Evolutionary conservation across 2,797 vertebrate species (phyloP).

Genomic region (Poecile montanus): DNA sequence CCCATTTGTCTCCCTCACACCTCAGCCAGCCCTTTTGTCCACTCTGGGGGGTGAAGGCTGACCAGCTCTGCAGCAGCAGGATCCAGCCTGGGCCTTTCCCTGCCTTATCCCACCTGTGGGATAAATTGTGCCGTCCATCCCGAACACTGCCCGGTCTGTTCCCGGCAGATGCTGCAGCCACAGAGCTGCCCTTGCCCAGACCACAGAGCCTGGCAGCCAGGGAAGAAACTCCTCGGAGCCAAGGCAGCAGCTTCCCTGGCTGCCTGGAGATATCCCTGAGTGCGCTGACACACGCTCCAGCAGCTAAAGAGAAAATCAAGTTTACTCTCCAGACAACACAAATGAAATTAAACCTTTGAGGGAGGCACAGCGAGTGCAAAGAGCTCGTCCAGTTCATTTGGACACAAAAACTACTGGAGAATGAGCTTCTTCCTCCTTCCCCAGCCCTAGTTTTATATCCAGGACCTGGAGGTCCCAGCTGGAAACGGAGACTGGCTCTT

Average conservation of each 20-base stretch:
- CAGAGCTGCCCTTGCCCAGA: constrained; percentile 37
- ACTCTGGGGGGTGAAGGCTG: background rate
- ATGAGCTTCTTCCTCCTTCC: background rate
- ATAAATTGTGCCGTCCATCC: background rate
- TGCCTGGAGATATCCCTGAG: background rate
- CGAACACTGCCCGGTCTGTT: background rate
- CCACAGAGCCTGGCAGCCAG: constrained; percentile 21
- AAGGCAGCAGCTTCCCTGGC: background rate
- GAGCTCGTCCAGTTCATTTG: fast-evolving
- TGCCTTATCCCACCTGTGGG: background rate
- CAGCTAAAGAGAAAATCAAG: background rate
- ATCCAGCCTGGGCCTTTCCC: background rate
- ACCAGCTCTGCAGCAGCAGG: background rate
- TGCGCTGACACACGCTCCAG: fast-evolving
- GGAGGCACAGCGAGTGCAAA: background rate
- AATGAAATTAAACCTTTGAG: background rate
- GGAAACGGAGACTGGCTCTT: background rate
- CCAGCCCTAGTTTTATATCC: background rate
- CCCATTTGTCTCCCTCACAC: constrained; percentile 15
- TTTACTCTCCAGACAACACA: background rate
- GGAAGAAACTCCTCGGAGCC: background rate
- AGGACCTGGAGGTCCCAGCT: background rate
- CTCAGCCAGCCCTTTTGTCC: constrained; percentile 37
- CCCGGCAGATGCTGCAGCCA: background rate
- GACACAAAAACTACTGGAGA: background rate